Percentiles rank a stretch among this genome's conserved stretches.
phyloP scores from a whole-genome alignment of 1,140 invertebrate genomes.

The Prorops nasuta region DNA sequence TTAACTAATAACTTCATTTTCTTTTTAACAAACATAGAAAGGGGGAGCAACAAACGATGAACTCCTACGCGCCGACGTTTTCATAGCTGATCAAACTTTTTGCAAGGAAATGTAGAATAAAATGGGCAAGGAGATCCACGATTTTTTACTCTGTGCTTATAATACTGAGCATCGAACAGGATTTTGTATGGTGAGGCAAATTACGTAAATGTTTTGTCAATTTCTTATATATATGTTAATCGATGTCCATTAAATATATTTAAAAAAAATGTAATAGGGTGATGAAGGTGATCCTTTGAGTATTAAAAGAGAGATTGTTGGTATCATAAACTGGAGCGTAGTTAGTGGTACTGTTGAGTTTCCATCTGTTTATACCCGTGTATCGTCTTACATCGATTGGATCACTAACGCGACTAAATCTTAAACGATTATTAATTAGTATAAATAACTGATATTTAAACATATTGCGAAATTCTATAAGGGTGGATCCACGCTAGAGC shows the following conservation, averaged over 20 bases:
- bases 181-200: conserved; percentile 26
- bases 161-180: conserved; percentile 14
- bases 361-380: conserved; percentile 44
- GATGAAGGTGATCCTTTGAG: conserved; percentile 60
- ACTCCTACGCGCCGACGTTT: conserved; percentile 17
- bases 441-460: too few relatives aligned
- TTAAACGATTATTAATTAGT: too few relatives aligned
- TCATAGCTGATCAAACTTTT: conserved; percentile 12
- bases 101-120: conserved; percentile 10
- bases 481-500: too few relatives aligned
- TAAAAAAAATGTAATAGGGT: conserved; percentile 40
- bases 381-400: conserved; percentile 25
- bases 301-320: conserved; percentile 40
- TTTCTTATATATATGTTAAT: not conserved
- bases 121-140: not conserved
- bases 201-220: not conserved
- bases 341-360: conserved; percentile 39
- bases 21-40: too few relatives aligned
- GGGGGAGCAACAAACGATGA: not conserved
- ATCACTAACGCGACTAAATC: too few relatives aligned
- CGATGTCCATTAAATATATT: not conserved
- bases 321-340: conserved; percentile 52
- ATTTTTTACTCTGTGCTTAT: conserved; percentile 25
- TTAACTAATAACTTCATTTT: too few relatives aligned
- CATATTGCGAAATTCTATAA: too few relatives aligned